phyloP scores from a whole-genome alignment of 1,140 invertebrate genomes.

The Teleogryllus occipitalis region DNA sequence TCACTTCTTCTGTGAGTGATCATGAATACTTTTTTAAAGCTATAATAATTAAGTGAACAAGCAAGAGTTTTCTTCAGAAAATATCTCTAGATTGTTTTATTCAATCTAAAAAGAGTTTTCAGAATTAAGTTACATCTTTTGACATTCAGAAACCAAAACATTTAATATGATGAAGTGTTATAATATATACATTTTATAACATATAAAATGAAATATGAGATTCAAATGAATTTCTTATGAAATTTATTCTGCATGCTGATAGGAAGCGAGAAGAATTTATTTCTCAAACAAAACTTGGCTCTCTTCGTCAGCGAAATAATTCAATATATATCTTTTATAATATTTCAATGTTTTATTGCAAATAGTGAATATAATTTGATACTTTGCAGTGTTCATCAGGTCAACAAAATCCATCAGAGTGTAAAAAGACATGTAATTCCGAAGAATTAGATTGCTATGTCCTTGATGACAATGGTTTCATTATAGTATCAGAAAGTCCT shows the following conservation, averaged over 20 bases:
- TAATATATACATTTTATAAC: no score
- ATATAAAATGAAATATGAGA: no score
- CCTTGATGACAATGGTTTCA: slow-evolving; percentile 86
- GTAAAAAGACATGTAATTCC: slow-evolving; percentile 75
- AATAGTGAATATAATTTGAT: neutral
- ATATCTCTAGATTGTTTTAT: neutral
- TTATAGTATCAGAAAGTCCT: slow-evolving; percentile 78
- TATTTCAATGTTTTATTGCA: no score
- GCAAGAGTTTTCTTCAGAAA: slow-evolving; percentile 3
- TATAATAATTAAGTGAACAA: neutral
- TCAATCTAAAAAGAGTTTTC: neutral
- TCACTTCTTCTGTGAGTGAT: slow-evolving; percentile 67
- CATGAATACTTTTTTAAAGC: neutral
- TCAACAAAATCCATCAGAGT: slow-evolving; percentile 35
- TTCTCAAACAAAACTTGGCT: no score
- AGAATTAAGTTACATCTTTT: no score
- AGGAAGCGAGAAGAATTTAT: no score
- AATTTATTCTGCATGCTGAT: no score
- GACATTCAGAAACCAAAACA: no score
- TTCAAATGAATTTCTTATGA: no score
- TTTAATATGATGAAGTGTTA: no score
- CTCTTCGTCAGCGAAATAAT: no score
- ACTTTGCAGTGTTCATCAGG: neutral
- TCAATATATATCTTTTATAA: no score
- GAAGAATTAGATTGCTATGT: slow-evolving; percentile 85